A percentile compares a stretch with the other conserved stretches of the same genome.
phyloP scores from a whole-genome alignment of 2,797 vertebrate species.

The Argya squamiceps region DNA sequence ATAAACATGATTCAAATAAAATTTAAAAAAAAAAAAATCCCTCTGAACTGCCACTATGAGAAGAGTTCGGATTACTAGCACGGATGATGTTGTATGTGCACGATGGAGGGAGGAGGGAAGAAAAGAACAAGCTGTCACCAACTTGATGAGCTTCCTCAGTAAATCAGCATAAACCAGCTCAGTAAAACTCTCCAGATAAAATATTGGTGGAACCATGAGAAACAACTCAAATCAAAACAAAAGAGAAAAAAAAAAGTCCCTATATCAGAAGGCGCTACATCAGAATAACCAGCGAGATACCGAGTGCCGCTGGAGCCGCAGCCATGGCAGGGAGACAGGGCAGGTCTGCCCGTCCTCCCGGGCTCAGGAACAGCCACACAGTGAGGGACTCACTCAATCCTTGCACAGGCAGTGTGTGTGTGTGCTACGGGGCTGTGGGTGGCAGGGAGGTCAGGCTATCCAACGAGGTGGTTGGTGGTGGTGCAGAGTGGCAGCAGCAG shows the following conservation, averaged over 20 bases:
- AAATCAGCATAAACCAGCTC: constrained; percentile 81
- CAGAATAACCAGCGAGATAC: constrained; percentile 68
- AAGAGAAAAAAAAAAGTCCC: constrained; percentile 72
- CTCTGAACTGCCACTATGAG: constrained; percentile 71
- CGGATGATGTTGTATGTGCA: constrained; percentile 67
- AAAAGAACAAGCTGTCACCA: constrained; percentile 78
- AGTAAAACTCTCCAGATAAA: constrained; percentile 80
- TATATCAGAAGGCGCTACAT: constrained; percentile 74
- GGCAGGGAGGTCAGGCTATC: constrained; percentile 45
- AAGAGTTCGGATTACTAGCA: constrained; percentile 71
- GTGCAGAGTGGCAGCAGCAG: constrained; percentile 49
- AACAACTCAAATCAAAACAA: constrained; percentile 65
- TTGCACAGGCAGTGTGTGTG: constrained; percentile 20
- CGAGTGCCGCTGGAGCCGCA: constrained; percentile 57
- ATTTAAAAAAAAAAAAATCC: constrained; percentile 66
- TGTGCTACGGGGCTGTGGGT: constrained; percentile 35
- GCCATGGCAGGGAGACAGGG: neutral
- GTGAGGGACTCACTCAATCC: constrained; percentile 37
- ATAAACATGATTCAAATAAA: constrained; percentile 73
- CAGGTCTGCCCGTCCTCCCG: constrained; percentile 43
- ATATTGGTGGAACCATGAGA: constrained; percentile 78
- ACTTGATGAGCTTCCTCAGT: constrained; percentile 74
- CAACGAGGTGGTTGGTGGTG: constrained; percentile 7
- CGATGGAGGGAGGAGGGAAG: constrained; percentile 34
- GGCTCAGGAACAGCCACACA: constrained; percentile 31